Evolutionary conservation across 2,113 vertebrate species (phyloP).

Genomic region (Gymnobelideus leadbeateri): DNA sequence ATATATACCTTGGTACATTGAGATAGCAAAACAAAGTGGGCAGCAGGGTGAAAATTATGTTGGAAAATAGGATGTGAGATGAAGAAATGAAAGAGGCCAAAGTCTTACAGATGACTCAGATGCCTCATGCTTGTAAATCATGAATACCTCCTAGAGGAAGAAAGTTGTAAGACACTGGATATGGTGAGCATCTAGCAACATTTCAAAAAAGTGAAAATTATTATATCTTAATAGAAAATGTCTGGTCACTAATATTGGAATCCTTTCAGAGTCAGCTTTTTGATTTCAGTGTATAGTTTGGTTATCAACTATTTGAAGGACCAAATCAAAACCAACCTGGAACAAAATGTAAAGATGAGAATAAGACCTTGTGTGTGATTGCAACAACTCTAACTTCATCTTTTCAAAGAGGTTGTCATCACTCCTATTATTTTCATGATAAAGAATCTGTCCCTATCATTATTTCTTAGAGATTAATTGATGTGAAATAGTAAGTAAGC

Average conservation of each 20-base stretch:
- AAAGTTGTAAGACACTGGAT: neutral
- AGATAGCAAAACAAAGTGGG: neutral
- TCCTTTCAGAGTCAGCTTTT: neutral
- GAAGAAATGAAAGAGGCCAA: neutral
- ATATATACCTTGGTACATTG: neutral
- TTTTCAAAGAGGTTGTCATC: neutral
- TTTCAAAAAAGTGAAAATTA: neutral
- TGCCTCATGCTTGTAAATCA: neutral
- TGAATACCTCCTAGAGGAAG: conserved; percentile 5
- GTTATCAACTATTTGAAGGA: neutral
- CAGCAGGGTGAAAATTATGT: neutral
- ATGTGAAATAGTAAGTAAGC: neutral
- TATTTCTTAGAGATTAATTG: neutral
- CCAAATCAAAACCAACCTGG: neutral
- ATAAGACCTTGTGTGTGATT: neutral
- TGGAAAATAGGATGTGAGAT: neutral
- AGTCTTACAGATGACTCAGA: neutral
- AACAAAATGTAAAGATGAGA: neutral
- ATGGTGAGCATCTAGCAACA: neutral
- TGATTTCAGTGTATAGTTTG: neutral
- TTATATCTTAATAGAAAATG: neutral
- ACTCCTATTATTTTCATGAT: neutral
- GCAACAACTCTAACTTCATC: neutral
- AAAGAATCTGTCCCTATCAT: neutral
- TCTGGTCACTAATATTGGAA: neutral